Evolutionary conservation across 2,888 invertebrate species (phyloP), one percentile per base, ranked within the genome.

Genomic region (Archips xylosteana): DNA sequence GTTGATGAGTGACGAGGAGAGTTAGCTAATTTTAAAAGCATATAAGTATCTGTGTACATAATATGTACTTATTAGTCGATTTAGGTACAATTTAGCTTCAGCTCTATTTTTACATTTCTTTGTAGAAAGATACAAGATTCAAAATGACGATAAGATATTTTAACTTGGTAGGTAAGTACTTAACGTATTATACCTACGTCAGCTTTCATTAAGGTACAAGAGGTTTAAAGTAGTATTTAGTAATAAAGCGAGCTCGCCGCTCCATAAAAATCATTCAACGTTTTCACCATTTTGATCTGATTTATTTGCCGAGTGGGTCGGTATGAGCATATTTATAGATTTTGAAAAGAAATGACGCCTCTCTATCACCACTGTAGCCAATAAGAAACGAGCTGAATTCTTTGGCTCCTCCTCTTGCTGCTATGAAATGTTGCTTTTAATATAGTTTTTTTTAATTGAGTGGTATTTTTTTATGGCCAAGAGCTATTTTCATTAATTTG

Each of bases 341-440:
- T 69, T 73, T 51, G 57, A 42, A 54, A 45, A 66, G 68, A 65
- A 69, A 77, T 15, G 73, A 74, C 73, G 79, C 74, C 65, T 64
- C 70, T 72, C 59, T 54, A 36, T 36, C 39, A 57, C 51, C 74
- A 73, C 63, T 72, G 72, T 39, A 65, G 49, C 79, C 81, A 81
- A 81, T 82, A 78, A 61, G 54, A 75, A 72, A 34, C 72, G 68
- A 59, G 54, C 74, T 32, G 39, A 71, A 69, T 36, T 65, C 68
- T 60, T 72, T 62, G 76, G 78, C 79, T 75, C 84, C 88, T 82
- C 89, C 87, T 67, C 70, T 42, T 45, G 1, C 34, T 36, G 39
- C 2, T 34, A n/a, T 39, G 2, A n/a, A n/a, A 60, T 34, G 32
- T 47, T 47, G 54, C 54, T 0, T 15, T 51, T 51, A n/a, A 13